Base-by-base conservation (phyloP, 2,113 vertebrate genomes). In the Laterallus jamaicensis region DNA sequence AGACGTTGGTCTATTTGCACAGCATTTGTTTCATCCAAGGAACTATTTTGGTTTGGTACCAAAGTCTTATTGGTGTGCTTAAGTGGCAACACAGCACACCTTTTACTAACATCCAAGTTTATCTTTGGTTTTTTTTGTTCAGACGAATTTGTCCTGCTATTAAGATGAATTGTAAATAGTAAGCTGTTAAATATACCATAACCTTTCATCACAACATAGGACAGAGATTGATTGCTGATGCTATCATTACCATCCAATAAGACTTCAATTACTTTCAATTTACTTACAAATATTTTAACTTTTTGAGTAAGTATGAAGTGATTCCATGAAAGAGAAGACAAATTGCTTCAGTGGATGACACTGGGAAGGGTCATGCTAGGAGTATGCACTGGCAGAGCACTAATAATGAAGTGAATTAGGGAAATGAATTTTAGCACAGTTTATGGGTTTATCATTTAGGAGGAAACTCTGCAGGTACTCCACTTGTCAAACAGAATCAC, bases 61-160 rank as follows among this genome's bases (percentile, higher is more conserved):
- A 70, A 97, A 95, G 42, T 58, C 70, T 78, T 85, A 77, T 40
- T 58, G 42, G 28, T 95, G 54, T 31, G 87, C 47, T 88, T 83
- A 78, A 58, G 32, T 81, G 92, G n/a, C 74, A 88, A 39, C 35
- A 59, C 37, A 80, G 28, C 25, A 11, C 60, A 71, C 11, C 6
- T 86, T 86, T 71, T 88, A 77, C 83, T 76, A 91, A 29, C 7
- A 89, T 12, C 49, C 18, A 71, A 52, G 28, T 80, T 82, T 55
- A 32, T 44, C 2, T n/a, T 68, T 93, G 63, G 32, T 2, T 2
- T 37, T 68, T 94, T 66, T 60, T 35, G 9, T 15, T 77, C 21
- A 77, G n/a, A n/a, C 7, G 56, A 81, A 62, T 73, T 59, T 66
- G 19, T 90, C 63, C 19, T 80, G 5, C 29, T 56, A 81, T 32